Evolutionary conservation across 1,140 invertebrate genomes (phyloP).

Genomic region (Tribolium castaneum): DNA sequence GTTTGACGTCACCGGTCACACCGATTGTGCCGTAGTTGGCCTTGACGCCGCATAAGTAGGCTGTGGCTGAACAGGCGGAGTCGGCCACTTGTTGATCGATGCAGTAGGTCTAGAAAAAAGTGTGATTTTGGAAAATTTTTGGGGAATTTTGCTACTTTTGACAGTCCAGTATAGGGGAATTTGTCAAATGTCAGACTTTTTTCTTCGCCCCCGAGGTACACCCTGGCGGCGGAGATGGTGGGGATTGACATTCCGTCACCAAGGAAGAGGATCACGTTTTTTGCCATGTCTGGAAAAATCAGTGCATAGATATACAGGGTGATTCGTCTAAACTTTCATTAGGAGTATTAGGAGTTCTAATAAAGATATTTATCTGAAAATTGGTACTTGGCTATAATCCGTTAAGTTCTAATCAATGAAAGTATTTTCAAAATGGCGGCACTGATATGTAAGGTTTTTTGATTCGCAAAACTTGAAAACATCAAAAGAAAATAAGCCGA

Average conservation of each 20-base stretch:
- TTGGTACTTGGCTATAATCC: no score
- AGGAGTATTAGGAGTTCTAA: no score
- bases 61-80: conserved; percentile 75
- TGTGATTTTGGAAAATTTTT: not conserved
- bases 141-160: conserved; percentile 70
- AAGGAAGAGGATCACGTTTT: conserved; percentile 83
- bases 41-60: conserved; percentile 86
- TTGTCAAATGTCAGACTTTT: conserved; percentile 77
- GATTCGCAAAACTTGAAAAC: no score
- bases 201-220: conserved; percentile 79
- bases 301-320: not conserved
- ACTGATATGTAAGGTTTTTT: no score
- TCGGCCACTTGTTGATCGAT: conserved; percentile 85
- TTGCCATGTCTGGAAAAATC: conserved; percentile 64
- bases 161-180: conserved; percentile 79
- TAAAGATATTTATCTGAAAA: no score
- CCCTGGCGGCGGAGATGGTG: conserved; percentile 78
- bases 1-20: conserved; percentile 74
- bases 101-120: conserved; percentile 79
- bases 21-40: conserved; percentile 84
- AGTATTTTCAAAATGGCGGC: no score
- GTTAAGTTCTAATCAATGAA: no score
- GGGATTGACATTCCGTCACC: conserved; percentile 86
- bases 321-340: no score
- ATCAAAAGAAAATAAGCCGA: no score